A percentile compares a stretch with the other conserved stretches of the same genome.
Evolutionary conservation across 2,888 invertebrate genomes (phyloP).

Genomic region (Leptinotarsa peninsularis): DNA sequence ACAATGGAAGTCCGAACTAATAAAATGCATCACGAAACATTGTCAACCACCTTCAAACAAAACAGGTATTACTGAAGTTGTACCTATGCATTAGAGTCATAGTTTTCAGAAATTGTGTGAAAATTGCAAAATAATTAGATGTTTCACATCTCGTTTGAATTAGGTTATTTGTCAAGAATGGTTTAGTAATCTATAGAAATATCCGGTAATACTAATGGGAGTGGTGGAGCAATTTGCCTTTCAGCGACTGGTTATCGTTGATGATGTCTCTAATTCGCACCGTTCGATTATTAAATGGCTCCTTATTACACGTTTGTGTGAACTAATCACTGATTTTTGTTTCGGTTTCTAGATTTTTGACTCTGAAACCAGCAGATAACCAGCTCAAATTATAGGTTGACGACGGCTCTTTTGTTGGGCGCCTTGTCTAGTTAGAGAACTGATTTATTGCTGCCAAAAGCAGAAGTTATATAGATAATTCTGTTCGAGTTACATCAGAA

Average conservation of each 20-base stretch:
- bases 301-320: constrained; percentile 42
- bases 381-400: constrained; percentile 61
- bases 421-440: constrained; percentile 64
- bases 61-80: too few relatives aligned
- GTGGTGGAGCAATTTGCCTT: constrained; percentile 38
- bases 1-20: too few relatives aligned
- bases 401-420: constrained; percentile 64
- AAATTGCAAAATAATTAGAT: constrained; percentile 27
- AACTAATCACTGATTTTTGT: constrained; percentile 45
- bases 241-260: constrained; percentile 42
- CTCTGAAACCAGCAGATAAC: constrained; percentile 35
- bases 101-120: constrained; percentile 13
- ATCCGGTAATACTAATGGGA: constrained; percentile 27
- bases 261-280: constrained; percentile 46
- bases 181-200: constrained; percentile 23
- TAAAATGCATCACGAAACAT: too few relatives aligned
- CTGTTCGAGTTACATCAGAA: constrained; percentile 27
- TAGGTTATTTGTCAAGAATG: constrained; percentile 27
- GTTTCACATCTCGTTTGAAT: constrained; percentile 21
- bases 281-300: constrained; percentile 38
- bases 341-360: constrained; percentile 36
- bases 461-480: neutral
- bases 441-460: constrained; percentile 58
- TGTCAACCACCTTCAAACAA: too few relatives aligned
- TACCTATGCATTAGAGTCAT: neutral